Evolutionary conservation across 2,113 vertebrate genomes (phyloP).

Genomic region (Bagarius yarrelli): DNA sequence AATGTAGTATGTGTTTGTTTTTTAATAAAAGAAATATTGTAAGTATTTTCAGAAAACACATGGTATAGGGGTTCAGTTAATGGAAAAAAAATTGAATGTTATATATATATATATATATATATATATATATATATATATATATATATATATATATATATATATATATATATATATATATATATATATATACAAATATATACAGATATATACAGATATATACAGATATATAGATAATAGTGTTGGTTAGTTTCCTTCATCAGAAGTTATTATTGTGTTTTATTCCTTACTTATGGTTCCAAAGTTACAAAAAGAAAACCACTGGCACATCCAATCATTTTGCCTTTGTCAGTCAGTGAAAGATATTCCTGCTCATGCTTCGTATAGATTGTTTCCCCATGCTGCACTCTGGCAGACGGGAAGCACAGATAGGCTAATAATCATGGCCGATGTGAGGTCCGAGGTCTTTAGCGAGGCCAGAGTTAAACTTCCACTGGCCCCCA

Average conservation of each 20-base stretch:
- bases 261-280: neutral
- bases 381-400: constrained; percentile 54
- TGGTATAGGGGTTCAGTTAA: too few relatives aligned
- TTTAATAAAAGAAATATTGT: too few relatives aligned
- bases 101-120: too few relatives aligned
- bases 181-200: too few relatives aligned
- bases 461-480: constrained; percentile 37
- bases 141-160: too few relatives aligned
- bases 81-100: too few relatives aligned
- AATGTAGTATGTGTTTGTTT: too few relatives aligned
- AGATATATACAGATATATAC: too few relatives aligned
- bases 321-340: neutral
- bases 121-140: too few relatives aligned
- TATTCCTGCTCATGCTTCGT: constrained; percentile 44
- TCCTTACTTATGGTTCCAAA: neutral
- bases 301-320: neutral
- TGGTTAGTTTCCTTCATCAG: neutral
- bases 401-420: constrained; percentile 38
- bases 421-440: constrained; percentile 62
- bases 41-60: too few relatives aligned
- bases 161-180: too few relatives aligned
- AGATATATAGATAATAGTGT: too few relatives aligned
- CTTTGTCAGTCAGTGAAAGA: constrained; percentile 3
- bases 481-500: constrained; percentile 37
- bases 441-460: constrained; percentile 65